These are phyloP conservation scores for Octodon degus DNA, from an alignment of 2,113 vertebrate species.

Conservation along the genomic window DNA sequence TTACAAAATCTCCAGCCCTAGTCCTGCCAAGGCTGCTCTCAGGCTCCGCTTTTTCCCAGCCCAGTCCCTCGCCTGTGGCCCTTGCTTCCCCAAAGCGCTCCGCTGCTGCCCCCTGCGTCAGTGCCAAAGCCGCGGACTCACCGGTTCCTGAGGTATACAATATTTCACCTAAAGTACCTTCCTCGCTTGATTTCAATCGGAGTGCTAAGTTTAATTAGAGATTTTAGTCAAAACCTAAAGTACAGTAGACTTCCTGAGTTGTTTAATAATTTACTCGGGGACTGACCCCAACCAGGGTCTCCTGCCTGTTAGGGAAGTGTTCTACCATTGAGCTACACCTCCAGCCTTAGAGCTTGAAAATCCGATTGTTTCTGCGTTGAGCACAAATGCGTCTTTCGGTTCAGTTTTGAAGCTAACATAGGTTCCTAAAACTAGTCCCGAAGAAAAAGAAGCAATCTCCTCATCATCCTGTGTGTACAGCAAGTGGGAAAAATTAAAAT, in stretches of 20 bases:
- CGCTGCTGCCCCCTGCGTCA: neutral
- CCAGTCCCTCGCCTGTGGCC: neutral
- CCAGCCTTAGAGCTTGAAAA: neutral
- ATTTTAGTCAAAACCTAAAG: slow-evolving; percentile 10
- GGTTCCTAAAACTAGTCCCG: neutral
- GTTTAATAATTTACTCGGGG: neutral
- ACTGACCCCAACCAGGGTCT: neutral
- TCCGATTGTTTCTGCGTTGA: neutral
- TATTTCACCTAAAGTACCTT: neutral
- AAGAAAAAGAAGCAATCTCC: neutral
- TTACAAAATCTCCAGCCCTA: neutral
- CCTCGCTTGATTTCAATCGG: neutral
- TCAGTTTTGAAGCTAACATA: neutral
- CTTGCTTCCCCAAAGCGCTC: neutral
- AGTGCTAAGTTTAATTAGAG: neutral
- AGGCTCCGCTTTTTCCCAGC: neutral
- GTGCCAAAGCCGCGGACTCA: neutral
- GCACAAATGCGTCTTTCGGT: neutral
- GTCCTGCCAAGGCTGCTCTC: neutral
- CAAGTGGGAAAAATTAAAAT: slow-evolving; percentile 39
- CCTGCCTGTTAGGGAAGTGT: neutral
- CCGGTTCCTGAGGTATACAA: neutral
- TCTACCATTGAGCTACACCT: neutral
- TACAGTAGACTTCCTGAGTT: neutral
- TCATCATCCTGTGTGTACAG: neutral